Conservation (phyloP, 2,113 vertebrate genomes). For the Eulemur rufifrons region DNA sequence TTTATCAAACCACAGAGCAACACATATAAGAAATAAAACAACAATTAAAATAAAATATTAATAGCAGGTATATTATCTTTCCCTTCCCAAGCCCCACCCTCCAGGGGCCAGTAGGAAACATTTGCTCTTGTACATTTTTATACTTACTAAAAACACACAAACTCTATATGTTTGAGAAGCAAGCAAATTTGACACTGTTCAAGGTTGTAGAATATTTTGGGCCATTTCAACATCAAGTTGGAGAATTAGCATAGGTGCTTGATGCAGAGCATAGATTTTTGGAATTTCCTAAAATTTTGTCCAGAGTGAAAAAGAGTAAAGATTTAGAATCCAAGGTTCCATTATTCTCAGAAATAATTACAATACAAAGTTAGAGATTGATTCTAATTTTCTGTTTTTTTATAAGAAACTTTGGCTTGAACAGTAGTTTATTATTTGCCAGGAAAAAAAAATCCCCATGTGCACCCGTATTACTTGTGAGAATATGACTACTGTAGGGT, state of each 20-base stretch:
- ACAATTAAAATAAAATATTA: slow-evolving; percentile 5
- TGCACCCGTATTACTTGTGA: neutral
- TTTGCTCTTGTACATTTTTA: neutral
- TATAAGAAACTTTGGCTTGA: neutral
- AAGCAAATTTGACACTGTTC: neutral
- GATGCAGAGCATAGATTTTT: neutral
- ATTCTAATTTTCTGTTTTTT: neutral
- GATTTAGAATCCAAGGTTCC: neutral
- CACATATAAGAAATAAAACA: neutral
- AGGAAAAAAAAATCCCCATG: neutral
- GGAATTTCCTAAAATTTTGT: neutral
- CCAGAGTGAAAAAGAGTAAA: neutral
- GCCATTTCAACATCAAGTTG: neutral
- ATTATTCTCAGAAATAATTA: neutral
- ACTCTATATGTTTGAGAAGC: neutral
- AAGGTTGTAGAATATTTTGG: neutral
- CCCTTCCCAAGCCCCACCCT: neutral
- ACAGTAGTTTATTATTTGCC: neutral
- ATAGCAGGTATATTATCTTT: neutral
- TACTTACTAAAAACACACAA: neutral
- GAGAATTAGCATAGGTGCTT: neutral
- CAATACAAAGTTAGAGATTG: neutral
- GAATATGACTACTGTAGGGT: neutral
- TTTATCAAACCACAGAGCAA: neutral
- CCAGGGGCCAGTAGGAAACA: neutral